Evolutionary conservation across 2,888 invertebrate genomes (phyloP).

Genomic region (Drosophila quinaria): DNA sequence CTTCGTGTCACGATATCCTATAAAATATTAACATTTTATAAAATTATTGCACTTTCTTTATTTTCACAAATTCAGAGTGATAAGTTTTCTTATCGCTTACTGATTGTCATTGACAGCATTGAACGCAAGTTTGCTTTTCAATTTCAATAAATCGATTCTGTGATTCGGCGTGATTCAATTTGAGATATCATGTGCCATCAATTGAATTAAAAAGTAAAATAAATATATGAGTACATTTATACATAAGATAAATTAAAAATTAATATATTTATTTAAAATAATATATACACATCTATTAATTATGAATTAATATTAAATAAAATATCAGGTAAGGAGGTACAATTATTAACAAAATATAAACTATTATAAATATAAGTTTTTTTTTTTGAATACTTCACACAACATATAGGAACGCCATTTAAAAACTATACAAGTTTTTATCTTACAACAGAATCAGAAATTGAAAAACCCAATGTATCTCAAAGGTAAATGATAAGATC

Average conservation of each 20-base stretch:
- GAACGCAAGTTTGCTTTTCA: constrained; percentile 19
- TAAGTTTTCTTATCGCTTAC: constrained; percentile 41
- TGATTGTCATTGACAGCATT: constrained; percentile 24
- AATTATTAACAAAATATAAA: too few relatives aligned
- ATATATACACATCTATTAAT: too few relatives aligned
- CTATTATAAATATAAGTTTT: too few relatives aligned
- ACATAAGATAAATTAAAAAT: too few relatives aligned
- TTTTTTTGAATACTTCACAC: too few relatives aligned
- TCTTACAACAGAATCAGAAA: not conserved
- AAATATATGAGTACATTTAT: too few relatives aligned
- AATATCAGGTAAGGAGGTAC: too few relatives aligned
- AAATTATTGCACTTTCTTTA: constrained; percentile 63
- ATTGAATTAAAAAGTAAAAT: not conserved
- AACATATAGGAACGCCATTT: too few relatives aligned
- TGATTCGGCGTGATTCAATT: not conserved
- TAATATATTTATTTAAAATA: too few relatives aligned
- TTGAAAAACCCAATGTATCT: constrained; percentile 2
- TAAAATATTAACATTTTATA: constrained; percentile 28
- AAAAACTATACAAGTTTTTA: too few relatives aligned
- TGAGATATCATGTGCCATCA: not conserved
- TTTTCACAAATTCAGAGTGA: constrained; percentile 23
- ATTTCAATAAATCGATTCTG: constrained; percentile 27
- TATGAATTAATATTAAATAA: not conserved
- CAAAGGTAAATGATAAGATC: constrained; percentile 49
- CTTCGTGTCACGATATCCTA: not conserved